These are phyloP conservation scores for Sapayoa aenigma DNA, from an alignment of 2,113 vertebrate species.

Conservation along the genomic window DNA sequence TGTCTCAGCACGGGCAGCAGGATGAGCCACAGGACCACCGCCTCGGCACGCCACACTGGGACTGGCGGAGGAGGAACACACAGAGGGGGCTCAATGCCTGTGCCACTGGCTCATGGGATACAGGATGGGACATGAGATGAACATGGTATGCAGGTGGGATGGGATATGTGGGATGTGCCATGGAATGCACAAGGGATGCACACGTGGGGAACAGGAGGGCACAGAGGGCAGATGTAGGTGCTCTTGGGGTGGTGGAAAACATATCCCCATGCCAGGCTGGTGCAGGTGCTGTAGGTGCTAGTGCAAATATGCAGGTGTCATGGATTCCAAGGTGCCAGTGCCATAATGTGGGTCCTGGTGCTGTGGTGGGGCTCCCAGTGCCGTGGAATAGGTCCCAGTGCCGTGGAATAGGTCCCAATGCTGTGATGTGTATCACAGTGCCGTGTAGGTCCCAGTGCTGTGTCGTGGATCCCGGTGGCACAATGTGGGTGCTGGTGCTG, in stretches of 20 bases:
- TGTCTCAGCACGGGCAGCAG: not conserved
- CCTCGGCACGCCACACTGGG: accelerated
- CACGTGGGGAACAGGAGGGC: not conserved
- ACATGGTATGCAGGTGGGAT: too few relatives aligned
- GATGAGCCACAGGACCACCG: not conserved
- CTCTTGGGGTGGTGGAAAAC: accelerated
- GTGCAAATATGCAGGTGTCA: not conserved
- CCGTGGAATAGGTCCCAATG: not conserved
- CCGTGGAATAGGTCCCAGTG: not conserved
- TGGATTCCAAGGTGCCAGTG: not conserved
- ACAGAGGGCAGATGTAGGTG: not conserved
- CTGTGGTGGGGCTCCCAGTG: not conserved
- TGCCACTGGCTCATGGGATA: too few relatives aligned
- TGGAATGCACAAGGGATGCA: too few relatives aligned
- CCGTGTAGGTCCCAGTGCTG: not conserved
- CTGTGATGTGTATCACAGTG: accelerated
- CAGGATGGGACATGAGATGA: too few relatives aligned
- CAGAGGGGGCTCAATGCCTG: accelerated
- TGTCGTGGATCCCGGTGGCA: too few relatives aligned
- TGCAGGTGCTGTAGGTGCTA: accelerated
- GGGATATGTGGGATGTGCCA: not conserved
- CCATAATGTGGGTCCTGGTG: accelerated
- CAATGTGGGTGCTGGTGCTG: not conserved
- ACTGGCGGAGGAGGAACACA: accelerated
- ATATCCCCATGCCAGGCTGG: too few relatives aligned